Percentiles rank a stretch among this genome's conserved stretches.
phyloP scores from a whole-genome alignment of 2,888 invertebrate genomes.

The Parochlus steinenii region DNA sequence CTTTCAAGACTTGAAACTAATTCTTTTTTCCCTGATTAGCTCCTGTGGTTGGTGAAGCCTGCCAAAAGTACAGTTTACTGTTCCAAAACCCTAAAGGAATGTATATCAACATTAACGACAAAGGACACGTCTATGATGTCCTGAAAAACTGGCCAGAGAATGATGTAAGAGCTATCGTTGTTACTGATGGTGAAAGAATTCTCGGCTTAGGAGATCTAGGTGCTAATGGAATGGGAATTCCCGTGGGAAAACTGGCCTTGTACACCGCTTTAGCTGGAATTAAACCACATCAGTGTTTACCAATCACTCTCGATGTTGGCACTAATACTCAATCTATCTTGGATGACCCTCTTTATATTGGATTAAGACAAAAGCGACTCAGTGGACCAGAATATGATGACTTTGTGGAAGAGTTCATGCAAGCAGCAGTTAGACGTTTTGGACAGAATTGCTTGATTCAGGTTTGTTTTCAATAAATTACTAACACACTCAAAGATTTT shows the following conservation, averaged over 20 bases:
- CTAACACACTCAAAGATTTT: slow-evolving; percentile 2
- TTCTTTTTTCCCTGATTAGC: slow-evolving; percentile 29
- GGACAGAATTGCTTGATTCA: slow-evolving; percentile 76
- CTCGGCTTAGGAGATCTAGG: slow-evolving; percentile 95
- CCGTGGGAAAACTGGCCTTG: slow-evolving; percentile 88
- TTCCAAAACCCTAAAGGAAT: slow-evolving; percentile 83
- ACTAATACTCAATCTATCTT: slow-evolving; percentile 74
- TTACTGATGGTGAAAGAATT: slow-evolving; percentile 97
- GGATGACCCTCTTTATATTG: slow-evolving; percentile 91
- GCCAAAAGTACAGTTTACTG: slow-evolving; percentile 90
- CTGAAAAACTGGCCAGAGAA: slow-evolving; percentile 67
- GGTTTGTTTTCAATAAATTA: too few relatives aligned
- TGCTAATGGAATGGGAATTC: slow-evolving; percentile 94
- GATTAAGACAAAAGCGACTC: slow-evolving; percentile 68
- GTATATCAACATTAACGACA: slow-evolving; percentile 91
- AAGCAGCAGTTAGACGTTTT: slow-evolving; percentile 66
- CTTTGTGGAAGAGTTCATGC: slow-evolving; percentile 95
- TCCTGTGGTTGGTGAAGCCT: slow-evolving; percentile 91
- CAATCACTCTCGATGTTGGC: slow-evolving; percentile 83
- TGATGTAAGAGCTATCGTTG: slow-evolving; percentile 77
- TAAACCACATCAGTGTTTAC: slow-evolving; percentile 87
- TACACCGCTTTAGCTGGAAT: slow-evolving; percentile 96
- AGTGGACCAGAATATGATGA: slow-evolving; percentile 78
- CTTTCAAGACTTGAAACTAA: not conserved
- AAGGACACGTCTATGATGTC: slow-evolving; percentile 86